Evolutionary conservation across 2,113 vertebrate genomes (phyloP).

Genomic region (Gymnogyps californianus): DNA sequence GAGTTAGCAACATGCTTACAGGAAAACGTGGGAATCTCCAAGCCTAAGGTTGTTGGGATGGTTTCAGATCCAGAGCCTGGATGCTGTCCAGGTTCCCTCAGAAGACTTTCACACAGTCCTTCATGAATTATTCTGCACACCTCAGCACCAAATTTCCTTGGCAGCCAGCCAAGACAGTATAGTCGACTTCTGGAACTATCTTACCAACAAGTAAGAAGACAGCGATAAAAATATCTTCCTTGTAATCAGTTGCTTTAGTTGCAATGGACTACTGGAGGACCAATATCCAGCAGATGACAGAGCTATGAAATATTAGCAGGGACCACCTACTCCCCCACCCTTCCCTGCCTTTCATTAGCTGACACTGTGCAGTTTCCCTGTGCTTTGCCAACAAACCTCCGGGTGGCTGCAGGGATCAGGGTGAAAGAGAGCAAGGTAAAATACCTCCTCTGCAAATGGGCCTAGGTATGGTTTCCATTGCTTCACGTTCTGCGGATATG

Average conservation of each 20-base stretch:
- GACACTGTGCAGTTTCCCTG: background rate
- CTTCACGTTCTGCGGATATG: rapidly evolving
- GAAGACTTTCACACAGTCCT: background rate
- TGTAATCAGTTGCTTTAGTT: background rate
- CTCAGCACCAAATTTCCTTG: background rate
- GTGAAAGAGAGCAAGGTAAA: background rate
- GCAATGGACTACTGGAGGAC: background rate
- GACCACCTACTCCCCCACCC: background rate
- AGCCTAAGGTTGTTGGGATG: background rate
- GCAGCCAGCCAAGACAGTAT: background rate
- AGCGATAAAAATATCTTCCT: background rate
- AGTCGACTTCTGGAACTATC: background rate
- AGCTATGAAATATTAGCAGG: background rate
- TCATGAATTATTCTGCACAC: background rate
- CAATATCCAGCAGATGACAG: background rate
- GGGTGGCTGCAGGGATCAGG: background rate
- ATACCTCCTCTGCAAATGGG: background rate
- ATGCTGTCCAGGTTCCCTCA: background rate
- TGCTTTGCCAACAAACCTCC: background rate
- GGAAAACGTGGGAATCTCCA: background rate
- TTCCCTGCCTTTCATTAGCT: background rate
- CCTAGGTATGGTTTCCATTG: background rate
- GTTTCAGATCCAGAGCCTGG: background rate
- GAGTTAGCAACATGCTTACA: background rate
- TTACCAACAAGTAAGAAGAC: background rate